Evolutionary conservation across 2,888 invertebrate species (phyloP).

Genomic region (Drosophila pegasa): DNA sequence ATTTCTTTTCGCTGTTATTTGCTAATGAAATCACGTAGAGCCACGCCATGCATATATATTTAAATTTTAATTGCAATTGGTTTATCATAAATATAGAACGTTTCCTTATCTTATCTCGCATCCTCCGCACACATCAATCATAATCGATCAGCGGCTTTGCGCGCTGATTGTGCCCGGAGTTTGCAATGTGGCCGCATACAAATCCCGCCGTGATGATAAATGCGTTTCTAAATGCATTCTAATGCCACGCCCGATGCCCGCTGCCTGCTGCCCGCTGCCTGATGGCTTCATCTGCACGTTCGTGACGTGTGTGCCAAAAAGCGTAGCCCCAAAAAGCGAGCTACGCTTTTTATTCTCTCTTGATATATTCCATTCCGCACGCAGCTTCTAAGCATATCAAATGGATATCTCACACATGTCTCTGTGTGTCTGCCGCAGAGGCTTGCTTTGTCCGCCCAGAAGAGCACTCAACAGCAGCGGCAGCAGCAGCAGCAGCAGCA

Average conservation of each 20-base stretch:
- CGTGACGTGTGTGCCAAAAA: constrained; percentile 57
- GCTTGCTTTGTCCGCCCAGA: constrained; percentile 66
- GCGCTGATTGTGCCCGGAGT: constrained; percentile 44
- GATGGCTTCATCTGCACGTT: constrained; percentile 29
- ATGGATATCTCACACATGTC: constrained; percentile 52
- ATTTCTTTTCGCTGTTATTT: constrained; percentile 40
- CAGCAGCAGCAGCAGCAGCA: constrained; percentile 37
- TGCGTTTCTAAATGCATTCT: constrained; percentile 80
- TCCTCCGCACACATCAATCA: constrained; percentile 73
- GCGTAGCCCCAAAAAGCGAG: constrained; percentile 56
- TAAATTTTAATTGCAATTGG: constrained; percentile 72
- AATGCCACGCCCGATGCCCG: constrained; percentile 44
- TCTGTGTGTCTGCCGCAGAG: constrained; percentile 47
- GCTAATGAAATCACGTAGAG: constrained; percentile 74
- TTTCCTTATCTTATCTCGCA: background rate
- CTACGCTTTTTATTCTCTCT: constrained; percentile 57
- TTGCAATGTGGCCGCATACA: constrained; percentile 43
- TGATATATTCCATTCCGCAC: constrained; percentile 16
- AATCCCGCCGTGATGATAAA: constrained; percentile 70
- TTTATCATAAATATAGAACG: background rate
- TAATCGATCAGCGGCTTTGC: constrained; percentile 78
- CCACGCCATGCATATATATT: constrained; percentile 52
- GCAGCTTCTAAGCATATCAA: constrained; percentile 50
- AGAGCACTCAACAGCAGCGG: constrained; percentile 70
- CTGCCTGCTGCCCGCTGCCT: constrained; percentile 1